Evolutionary conservation across 2,888 invertebrate genomes (phyloP), one percentile per base, ranked within the genome.

Genomic region (Podotricha telesiphe): DNA sequence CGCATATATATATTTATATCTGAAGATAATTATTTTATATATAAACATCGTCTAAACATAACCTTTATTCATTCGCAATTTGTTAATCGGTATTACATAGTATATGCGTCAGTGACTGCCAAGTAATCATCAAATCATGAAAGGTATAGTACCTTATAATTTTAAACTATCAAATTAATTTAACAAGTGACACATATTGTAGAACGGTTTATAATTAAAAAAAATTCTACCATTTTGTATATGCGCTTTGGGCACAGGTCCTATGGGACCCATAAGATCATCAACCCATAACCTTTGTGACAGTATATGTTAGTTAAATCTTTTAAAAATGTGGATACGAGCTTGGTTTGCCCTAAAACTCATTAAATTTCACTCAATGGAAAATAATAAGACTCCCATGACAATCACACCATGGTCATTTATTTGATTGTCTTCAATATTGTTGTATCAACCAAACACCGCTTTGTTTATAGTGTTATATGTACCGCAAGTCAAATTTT

Each of bases 11-110:
- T 28, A 28, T 28, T 28, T 28, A n/a, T 59, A 58, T 50, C 20
- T 22, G 7, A 47, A 22, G 68, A 71, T 69, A 69, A 69, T 63
- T 28, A 48, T 63, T 59, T 68, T 40, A 69, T 71, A 71, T 69
- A 71, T 69, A 71, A 68, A 19, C 28, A 22, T 20, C 50, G 50
- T 20, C 19, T 5, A n/a, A 20, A 5, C 34, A 20, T 15, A n/a
- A 40, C 17, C 28, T 66, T 50, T 69, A 63, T 66, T 50, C 65
- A 71, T 66, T 71, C 7, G 37, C 1, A 7, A 28, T 62, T 19
- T 56, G 19, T 48, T 2, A 28, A 19, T 15, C 13, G 42, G 11
- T 45, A 13, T 55, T 17, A 6, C 17, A 2, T 5, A 28, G 8
- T 22, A 45, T 45, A 65, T 68, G 47, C 45, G 62, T 50, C 40